Conservation (phyloP, 2,113 vertebrate species). For the Hemibagrus wyckioides region DNA sequence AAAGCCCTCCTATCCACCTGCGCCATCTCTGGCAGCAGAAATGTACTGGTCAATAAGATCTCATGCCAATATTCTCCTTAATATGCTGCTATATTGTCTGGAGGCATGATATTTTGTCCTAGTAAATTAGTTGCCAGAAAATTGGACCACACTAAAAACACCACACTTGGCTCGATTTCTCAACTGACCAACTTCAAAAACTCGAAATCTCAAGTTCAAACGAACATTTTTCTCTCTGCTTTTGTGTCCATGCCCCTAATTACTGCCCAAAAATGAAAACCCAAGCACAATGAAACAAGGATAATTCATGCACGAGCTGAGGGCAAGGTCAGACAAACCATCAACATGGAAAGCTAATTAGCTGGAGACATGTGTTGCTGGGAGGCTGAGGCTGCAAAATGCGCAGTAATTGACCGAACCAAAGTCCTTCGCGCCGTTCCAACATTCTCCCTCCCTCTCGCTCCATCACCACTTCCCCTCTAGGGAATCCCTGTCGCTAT, state of each 20-base stretch:
- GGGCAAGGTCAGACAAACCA: slow-evolving; percentile 39
- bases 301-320: slow-evolving; percentile 41
- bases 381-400: slow-evolving; percentile 37
- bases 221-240: neutral
- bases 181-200: neutral
- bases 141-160: neutral
- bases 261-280: slow-evolving; percentile 20
- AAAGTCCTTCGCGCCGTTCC: slow-evolving; percentile 10
- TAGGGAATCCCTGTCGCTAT: slow-evolving; percentile 15
- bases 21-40: neutral
- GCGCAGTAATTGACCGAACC: slow-evolving; percentile 23
- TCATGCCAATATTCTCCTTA: neutral
- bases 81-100: too few relatives aligned
- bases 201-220: neutral
- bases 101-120: neutral
- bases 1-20: neutral
- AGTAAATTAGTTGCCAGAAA: neutral
- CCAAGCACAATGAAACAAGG: slow-evolving; percentile 31
- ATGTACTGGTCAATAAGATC: neutral
- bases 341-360: slow-evolving; percentile 51
- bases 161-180: neutral
- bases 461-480: slow-evolving; percentile 8
- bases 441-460: neutral
- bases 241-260: slow-evolving; percentile 3
- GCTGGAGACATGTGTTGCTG: slow-evolving; percentile 30